These are phyloP conservation scores for Pseudorectes ferrugineus DNA, from an alignment of 2,113 vertebrate genomes.

Conservation along the genomic window DNA sequence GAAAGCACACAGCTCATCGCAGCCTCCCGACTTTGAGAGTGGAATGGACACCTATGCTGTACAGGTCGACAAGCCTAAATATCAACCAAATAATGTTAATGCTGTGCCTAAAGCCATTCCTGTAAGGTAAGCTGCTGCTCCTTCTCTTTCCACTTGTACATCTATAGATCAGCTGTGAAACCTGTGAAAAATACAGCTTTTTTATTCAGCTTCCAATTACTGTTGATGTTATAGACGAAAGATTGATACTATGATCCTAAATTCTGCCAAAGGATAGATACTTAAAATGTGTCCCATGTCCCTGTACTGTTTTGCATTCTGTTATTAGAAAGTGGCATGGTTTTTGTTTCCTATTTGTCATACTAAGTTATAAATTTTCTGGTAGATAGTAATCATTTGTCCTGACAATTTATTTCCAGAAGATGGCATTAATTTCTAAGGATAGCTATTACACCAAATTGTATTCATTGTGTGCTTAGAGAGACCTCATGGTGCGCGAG, in stretches of 20 bases:
- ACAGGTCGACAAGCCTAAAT: conserved; percentile 88
- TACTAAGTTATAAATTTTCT: background rate
- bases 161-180: background rate
- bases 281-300: background rate
- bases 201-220: background rate
- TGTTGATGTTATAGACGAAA: background rate
- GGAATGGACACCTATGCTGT: conserved; percentile 88
- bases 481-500: fast-evolving
- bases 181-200: background rate
- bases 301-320: background rate
- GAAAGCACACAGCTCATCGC: conserved; percentile 81
- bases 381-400: background rate
- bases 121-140: conserved; percentile 82
- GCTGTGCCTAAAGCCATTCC: conserved; percentile 92
- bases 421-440: background rate
- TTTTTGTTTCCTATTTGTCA: background rate
- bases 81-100: conserved; percentile 92
- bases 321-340: background rate
- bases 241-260: background rate
- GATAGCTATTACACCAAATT: background rate
- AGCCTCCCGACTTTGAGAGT: conserved; percentile 86
- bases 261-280: background rate
- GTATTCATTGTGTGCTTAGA: background rate
- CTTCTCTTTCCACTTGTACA: background rate
- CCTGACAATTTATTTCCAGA: background rate